Evolutionary conservation across 1,140 invertebrate species (phyloP), one percentile per base, ranked within the genome.

Genomic region (Papilio polytes): DNA sequence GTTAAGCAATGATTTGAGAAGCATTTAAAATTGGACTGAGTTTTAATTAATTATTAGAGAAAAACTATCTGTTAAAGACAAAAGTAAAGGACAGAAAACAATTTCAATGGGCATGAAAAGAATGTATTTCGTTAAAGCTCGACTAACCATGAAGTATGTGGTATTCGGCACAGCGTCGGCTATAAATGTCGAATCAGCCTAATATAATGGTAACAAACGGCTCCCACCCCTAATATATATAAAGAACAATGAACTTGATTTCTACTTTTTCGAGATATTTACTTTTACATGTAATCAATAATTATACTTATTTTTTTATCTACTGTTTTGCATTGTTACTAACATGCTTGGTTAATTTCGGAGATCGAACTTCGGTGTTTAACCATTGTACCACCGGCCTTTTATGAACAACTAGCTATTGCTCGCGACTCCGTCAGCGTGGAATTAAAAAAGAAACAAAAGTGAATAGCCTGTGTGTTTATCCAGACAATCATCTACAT

Each of bases 151-250:
- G 63, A 70, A 70, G 63, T 70, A 70, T 70, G 63, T 70, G 26
- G 59, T 31, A 31, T 70, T 31, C 26, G 26, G 13, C 26, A 70
- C 63, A 70, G 63, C 26, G 22, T 70, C 13, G 63, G 63, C 26
- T 70, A 70, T 70, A 70, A 70, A 70, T 31, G 63, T 70, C 63
- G 26, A 70, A 70, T 63, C 59, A 31, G 26, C 22, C 63, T 70
- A 70, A 70, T 70, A 70, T 70, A 70, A 70, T 70, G 63, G 63
- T 70, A 70, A 70, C 63, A 70, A 70, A 70, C 63, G 26, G 63
- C 26, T 31, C 26, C 26, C 22, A 15, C 22, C 59, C 59, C 22
- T 63, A 63, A 63, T 26, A 26, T 63, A 26, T 70, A 70, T 70
- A 70, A 70, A 70, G 22, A 70, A 70, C 63, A 70, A 31, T 70